phyloP scores from a whole-genome alignment of 2,797 vertebrate species.

The Percopsis omiscomaycus region DNA sequence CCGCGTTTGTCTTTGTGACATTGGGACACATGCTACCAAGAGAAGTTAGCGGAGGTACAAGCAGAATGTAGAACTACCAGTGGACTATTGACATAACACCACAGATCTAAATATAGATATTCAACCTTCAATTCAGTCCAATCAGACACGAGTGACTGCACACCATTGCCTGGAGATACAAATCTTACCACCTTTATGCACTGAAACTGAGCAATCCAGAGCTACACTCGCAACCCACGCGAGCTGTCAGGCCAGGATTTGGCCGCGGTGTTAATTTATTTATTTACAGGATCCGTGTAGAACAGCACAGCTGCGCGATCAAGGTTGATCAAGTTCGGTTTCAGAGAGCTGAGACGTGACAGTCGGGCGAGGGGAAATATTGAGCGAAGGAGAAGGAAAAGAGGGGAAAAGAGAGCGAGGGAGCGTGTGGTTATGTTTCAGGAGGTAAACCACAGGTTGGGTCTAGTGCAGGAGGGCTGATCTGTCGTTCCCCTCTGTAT shows the following conservation, averaged over 20 bases:
- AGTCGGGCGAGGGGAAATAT: conserved; percentile 49
- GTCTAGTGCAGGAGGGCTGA: conserved; percentile 73
- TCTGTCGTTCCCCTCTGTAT: conserved; percentile 75
- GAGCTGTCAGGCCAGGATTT: conserved; percentile 41
- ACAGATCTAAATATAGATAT: conserved; percentile 1
- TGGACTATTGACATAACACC: not conserved
- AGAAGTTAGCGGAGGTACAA: not conserved
- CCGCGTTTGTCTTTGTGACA: no score
- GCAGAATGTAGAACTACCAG: not conserved
- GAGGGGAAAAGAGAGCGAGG: conserved; percentile 34
- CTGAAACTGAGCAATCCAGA: conserved; percentile 34
- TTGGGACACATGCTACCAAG: not conserved
- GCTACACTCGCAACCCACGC: conserved; percentile 19
- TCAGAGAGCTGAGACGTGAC: conserved; percentile 54
- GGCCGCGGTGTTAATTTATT: conserved; percentile 62
- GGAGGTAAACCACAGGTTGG: conserved; percentile 77
- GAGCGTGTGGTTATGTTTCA: conserved; percentile 68
- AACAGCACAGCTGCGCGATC: conserved; percentile 66
- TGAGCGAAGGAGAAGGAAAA: conserved; percentile 32
- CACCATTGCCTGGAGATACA: conserved; percentile 19
- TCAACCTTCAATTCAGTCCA: conserved; percentile 9
- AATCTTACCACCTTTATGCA: conserved; percentile 16
- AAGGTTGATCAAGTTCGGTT: conserved; percentile 65
- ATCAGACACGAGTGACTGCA: conserved; percentile 8
- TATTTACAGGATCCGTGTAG: conserved; percentile 60